These are phyloP conservation scores for Polia nebulosa DNA, from an alignment of 2,888 invertebrate species.

Conservation along the genomic window DNA sequence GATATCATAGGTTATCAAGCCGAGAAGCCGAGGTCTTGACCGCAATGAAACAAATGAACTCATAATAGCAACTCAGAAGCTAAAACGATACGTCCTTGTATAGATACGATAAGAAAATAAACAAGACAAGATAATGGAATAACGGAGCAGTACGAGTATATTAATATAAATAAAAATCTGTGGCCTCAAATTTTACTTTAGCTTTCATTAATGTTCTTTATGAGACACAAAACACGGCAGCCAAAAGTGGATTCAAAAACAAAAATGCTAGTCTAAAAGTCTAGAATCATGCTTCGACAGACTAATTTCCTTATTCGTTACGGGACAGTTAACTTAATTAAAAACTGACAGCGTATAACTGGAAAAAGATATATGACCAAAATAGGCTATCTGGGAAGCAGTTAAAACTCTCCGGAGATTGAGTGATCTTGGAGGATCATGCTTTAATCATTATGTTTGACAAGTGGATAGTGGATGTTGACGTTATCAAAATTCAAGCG, in stretches of 20 bases:
- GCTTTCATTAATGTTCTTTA: constrained; percentile 9
- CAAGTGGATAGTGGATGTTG: constrained; percentile 1
- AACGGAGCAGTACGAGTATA: constrained; percentile 29
- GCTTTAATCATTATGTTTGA: constrained; percentile 34
- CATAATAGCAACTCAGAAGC: constrained; percentile 59
- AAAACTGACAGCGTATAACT: constrained; percentile 39
- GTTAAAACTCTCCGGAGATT: constrained; percentile 11
- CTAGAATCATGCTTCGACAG: constrained; percentile 5
- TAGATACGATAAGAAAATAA: constrained; percentile 58
- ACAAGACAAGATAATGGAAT: constrained; percentile 53
- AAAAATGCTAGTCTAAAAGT: constrained; percentile 1
- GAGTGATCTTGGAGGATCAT: constrained; percentile 12
- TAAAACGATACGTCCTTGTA: constrained; percentile 71
- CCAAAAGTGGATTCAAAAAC: not conserved
- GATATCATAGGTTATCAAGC: constrained; percentile 78
- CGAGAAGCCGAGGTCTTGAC: constrained; percentile 72
- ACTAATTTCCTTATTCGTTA: constrained; percentile 39
- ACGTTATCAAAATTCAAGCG: constrained; percentile 16
- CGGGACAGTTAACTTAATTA: constrained; percentile 45
- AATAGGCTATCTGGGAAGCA: constrained; percentile 10
- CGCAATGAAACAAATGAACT: constrained; percentile 69
- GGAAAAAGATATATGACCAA: constrained; percentile 44
- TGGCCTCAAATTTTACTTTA: constrained; percentile 34
- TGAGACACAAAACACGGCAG: not conserved
- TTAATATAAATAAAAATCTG: constrained; percentile 40